Conservation (phyloP, 2,797 vertebrate species). For the Tinamus major region DNA sequence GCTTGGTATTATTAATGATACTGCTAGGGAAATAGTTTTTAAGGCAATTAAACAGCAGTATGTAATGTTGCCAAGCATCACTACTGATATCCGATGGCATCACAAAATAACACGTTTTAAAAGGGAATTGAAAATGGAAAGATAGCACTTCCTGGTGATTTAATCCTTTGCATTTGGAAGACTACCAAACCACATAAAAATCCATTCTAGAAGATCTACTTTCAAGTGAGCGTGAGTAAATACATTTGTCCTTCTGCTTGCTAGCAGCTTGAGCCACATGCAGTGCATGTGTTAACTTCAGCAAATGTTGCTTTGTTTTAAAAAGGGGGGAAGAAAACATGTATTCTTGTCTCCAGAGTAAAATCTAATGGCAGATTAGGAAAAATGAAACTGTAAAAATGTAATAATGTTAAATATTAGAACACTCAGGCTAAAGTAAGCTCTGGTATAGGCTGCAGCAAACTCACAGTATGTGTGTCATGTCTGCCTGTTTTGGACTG, state of each 20-base stretch:
- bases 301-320: background rate
- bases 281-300: background rate
- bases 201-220: conserved; percentile 33
- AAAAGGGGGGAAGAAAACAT: accelerated
- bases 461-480: background rate
- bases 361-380: background rate
- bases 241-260: conserved; percentile 18
- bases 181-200: conserved; percentile 60
- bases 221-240: conserved; percentile 48
- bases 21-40: conserved; percentile 75
- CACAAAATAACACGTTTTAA: conserved; percentile 53
- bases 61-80: conserved; percentile 66
- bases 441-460: background rate
- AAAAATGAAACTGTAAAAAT: background rate
- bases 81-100: conserved; percentile 66
- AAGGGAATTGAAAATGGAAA: conserved; percentile 53
- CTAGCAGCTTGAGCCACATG: conserved; percentile 26
- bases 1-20: conserved; percentile 74
- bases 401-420: background rate
- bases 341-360: background rate
- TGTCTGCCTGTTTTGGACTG: background rate
- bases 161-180: conserved; percentile 68
- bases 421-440: background rate
- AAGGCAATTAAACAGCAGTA: conserved; percentile 77
- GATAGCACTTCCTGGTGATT: conserved; percentile 66